These are phyloP conservation scores for Ectobius pallidus DNA, from an alignment of 2,888 invertebrate species.

Conservation along the genomic window DNA sequence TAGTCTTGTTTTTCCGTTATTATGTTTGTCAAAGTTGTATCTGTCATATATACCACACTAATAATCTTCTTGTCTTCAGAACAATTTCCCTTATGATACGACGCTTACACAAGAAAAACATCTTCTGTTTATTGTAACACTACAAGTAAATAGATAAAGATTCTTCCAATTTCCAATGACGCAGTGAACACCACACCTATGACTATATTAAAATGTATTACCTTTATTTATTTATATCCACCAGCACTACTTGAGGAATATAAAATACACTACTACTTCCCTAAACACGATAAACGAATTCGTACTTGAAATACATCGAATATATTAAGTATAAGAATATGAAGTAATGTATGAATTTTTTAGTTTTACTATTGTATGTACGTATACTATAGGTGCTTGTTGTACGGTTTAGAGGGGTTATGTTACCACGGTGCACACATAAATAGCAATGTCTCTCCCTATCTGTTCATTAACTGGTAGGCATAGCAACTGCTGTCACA, in stretches of 20 bases:
- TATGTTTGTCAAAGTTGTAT: not conserved
- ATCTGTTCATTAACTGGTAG: not conserved
- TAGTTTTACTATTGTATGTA: no score
- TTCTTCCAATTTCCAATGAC: not conserved
- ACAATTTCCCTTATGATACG: not conserved
- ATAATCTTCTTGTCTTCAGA: not conserved
- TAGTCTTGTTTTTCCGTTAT: not conserved
- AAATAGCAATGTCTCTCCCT: not conserved
- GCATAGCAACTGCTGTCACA: not conserved
- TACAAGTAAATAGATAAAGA: not conserved
- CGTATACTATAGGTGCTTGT: not conserved
- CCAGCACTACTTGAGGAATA: not conserved
- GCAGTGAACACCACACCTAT: not conserved
- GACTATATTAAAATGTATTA: not conserved
- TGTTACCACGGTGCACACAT: no score
- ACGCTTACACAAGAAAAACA: not conserved
- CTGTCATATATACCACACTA: not conserved
- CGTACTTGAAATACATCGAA: no score
- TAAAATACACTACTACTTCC: no score
- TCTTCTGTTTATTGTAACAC: not conserved
- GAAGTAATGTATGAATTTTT: not conserved
- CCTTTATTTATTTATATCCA: not conserved
- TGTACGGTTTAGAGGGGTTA: no score
- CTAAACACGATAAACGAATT: no score
- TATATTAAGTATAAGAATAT: not conserved